Percentiles rank a stretch among this genome's conserved stretches.
Conservation (phyloP, 2,113 vertebrate genomes). For the Neogale vison region DNA sequence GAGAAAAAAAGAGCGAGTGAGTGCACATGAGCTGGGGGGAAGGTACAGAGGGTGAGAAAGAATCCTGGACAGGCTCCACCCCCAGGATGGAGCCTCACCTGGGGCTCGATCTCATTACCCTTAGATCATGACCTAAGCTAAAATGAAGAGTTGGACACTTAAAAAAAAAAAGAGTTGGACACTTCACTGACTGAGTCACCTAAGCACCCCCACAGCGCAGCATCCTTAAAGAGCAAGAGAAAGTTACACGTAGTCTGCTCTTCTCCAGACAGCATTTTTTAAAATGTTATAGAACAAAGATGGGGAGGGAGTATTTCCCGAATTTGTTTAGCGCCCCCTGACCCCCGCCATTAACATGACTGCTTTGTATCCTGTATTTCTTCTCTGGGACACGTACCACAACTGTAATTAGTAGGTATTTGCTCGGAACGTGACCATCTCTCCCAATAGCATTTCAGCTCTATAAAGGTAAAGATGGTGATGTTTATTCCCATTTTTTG, state of each 20-base stretch:
- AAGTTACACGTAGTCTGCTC: background rate
- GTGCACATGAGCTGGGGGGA: rapidly evolving
- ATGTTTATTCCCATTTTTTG: background rate
- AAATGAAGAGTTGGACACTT: background rate
- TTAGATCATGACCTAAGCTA: background rate
- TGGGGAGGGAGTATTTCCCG: background rate
- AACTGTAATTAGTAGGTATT: background rate
- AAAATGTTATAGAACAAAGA: background rate
- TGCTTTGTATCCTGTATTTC: background rate
- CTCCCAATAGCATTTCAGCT: background rate
- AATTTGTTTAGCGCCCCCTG: background rate
- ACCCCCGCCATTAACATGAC: no score
- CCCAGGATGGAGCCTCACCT: background rate
- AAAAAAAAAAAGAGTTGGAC: background rate
- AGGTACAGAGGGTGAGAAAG: background rate
- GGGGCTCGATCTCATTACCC: background rate
- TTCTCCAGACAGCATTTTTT: background rate
- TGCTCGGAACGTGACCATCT: background rate
- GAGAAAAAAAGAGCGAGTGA: background rate
- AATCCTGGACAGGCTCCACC: background rate
- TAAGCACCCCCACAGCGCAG: rapidly evolving
- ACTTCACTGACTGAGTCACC: background rate
- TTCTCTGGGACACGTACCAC: background rate
- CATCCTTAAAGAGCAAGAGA: background rate
- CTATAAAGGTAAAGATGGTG: background rate